Evolutionary conservation across 2,888 invertebrate genomes (phyloP).

Genomic region (Aspidapion aeneum): DNA sequence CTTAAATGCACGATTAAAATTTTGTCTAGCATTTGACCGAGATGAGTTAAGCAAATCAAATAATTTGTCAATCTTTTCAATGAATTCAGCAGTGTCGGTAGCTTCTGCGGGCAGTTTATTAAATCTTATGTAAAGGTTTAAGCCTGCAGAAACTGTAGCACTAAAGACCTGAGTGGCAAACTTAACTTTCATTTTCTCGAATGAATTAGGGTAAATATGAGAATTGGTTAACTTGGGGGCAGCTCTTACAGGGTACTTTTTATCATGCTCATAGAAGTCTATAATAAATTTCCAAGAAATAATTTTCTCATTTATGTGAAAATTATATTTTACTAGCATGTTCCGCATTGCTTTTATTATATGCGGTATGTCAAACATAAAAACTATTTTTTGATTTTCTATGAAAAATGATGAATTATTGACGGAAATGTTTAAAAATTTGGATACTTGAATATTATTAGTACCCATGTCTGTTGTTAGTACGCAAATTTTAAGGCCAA

Average conservation of each 20-base stretch:
- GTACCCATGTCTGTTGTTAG: constrained; percentile 20
- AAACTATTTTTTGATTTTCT: constrained; percentile 22
- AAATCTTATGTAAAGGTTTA: constrained; percentile 9
- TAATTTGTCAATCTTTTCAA: constrained; percentile 8
- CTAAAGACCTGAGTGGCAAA: constrained; percentile 22
- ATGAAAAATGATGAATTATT: constrained; percentile 23
- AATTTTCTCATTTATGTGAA: constrained; percentile 13
- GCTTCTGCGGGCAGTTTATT: constrained; percentile 1
- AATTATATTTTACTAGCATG: constrained; percentile 18
- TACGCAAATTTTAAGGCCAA: neutral
- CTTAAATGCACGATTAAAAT: neutral
- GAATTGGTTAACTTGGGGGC: constrained; percentile 4
- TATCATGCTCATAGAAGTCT: constrained; percentile 15
- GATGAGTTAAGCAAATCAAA: constrained; percentile 6
- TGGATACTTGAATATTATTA: constrained; percentile 20
- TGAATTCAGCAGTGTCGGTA: neutral
- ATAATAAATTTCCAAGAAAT: constrained; percentile 18
- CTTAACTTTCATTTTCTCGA: constrained; percentile 27
- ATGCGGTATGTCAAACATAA: constrained; percentile 28
- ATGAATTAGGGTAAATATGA: constrained; percentile 20
- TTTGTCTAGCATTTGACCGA: neutral
- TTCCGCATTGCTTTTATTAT: constrained; percentile 24
- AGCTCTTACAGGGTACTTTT: constrained; percentile 16
- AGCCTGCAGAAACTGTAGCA: constrained; percentile 9
- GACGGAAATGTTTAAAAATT: constrained; percentile 17